A percentile compares a stretch with the other conserved stretches of the same genome.
phyloP scores from a whole-genome alignment of 2,113 vertebrate species.

The Ageneiosus marmoratus region DNA sequence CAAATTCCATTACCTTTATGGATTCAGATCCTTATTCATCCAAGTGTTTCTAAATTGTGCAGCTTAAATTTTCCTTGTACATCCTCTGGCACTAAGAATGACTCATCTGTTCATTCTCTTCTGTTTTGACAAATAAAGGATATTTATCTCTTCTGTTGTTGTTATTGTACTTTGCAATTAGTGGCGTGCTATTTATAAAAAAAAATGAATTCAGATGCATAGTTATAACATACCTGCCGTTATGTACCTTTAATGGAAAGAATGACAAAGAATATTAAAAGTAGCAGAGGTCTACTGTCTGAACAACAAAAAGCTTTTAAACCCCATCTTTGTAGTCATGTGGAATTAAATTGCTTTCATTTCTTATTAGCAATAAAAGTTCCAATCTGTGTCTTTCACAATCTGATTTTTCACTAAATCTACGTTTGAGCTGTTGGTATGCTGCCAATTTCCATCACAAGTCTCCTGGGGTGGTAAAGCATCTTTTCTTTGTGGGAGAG shows the following conservation, averaged over 20 bases:
- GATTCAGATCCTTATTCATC: slow-evolving; percentile 35
- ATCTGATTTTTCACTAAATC: slow-evolving; percentile 22
- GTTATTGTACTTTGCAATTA: background rate
- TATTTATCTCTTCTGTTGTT: slow-evolving; percentile 20
- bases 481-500: slow-evolving; percentile 44
- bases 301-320: slow-evolving; percentile 30
- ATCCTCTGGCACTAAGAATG: background rate
- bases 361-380: slow-evolving; percentile 41
- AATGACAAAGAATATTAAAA: slow-evolving; percentile 3
- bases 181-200: background rate
- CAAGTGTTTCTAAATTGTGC: background rate
- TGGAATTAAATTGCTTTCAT: slow-evolving; percentile 43
- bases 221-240: slow-evolving; percentile 13
- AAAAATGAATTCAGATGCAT: background rate
- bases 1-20: background rate
- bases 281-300: background rate
- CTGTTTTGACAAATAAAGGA: slow-evolving; percentile 41
- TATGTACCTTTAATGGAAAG: slow-evolving; percentile 7
- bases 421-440: slow-evolving; percentile 15
- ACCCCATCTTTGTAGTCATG: slow-evolving; percentile 8
- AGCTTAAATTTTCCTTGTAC: background rate
- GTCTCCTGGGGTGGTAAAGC: slow-evolving; percentile 36
- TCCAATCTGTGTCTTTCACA: background rate
- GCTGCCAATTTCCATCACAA: slow-evolving; percentile 44
- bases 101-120: slow-evolving; percentile 14